Conservation (phyloP, 1,140 invertebrate genomes). For the Maconellicoccus hirsutus region DNA sequence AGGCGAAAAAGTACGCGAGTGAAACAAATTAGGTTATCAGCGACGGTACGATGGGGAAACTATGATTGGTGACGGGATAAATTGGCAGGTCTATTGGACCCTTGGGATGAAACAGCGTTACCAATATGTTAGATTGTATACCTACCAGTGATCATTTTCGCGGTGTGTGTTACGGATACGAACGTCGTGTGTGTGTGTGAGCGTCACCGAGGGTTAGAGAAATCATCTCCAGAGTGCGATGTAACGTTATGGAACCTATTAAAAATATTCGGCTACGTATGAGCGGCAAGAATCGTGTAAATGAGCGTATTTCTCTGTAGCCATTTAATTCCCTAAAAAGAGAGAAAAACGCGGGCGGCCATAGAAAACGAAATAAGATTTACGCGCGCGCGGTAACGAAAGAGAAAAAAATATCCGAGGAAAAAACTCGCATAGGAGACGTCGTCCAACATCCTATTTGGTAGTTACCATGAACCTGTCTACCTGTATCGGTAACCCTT, state of each 20-base stretch:
- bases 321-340: too few relatives aligned
- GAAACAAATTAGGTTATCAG: slow-evolving; percentile 9
- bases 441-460: slow-evolving; percentile 2
- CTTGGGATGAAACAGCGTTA: neutral
- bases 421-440: neutral
- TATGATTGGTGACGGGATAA: slow-evolving; percentile 17
- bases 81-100: slow-evolving; percentile 13
- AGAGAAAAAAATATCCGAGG: neutral
- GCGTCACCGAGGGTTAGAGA: neutral
- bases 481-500: slow-evolving; percentile 20
- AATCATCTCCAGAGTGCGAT: too few relatives aligned
- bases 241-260: too few relatives aligned
- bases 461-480: slow-evolving; percentile 10
- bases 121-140: slow-evolving; percentile 2
- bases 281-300: too few relatives aligned
- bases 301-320: too few relatives aligned
- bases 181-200: neutral
- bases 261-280: too few relatives aligned
- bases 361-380: neutral
- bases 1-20: neutral
- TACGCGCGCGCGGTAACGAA: neutral
- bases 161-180: neutral
- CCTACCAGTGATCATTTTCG: neutral
- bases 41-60: neutral
- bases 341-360: too few relatives aligned